Evolutionary conservation across 2,113 vertebrate species (phyloP).

Genomic region (Pterophyllum scalare): DNA sequence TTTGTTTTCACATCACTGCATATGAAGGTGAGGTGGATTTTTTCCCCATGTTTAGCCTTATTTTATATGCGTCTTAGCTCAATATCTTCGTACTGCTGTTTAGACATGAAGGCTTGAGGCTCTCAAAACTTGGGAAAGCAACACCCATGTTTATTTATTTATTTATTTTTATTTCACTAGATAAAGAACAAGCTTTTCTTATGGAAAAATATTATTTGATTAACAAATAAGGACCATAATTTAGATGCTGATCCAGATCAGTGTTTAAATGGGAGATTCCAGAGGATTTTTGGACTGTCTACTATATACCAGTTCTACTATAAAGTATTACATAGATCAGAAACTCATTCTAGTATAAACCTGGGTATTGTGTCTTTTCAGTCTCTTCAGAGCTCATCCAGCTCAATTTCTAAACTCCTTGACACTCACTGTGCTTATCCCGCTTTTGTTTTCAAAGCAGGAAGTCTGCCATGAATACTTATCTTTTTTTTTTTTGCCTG

Average conservation of each 20-base stretch:
- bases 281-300: too few species aligned
- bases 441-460: conserved; percentile 14
- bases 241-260: too few species aligned
- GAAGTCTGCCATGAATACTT: background rate
- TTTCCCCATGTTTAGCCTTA: too few species aligned
- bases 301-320: too few species aligned
- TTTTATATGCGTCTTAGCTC: background rate
- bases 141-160: too few species aligned
- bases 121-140: background rate
- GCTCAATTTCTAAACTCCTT: background rate
- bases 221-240: too few species aligned
- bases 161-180: too few species aligned
- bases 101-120: background rate
- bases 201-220: too few species aligned
- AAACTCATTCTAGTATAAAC: background rate
- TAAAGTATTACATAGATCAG: background rate
- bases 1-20: background rate
- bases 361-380: background rate
- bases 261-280: too few species aligned
- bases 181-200: too few species aligned
- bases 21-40: background rate
- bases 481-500: background rate
- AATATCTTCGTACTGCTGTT: background rate
- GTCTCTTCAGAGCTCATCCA: background rate
- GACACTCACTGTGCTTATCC: background rate